These are phyloP conservation scores for Pseudococcus jackbeardsleyi DNA, from an alignment of 2,888 invertebrate species.

Conservation along the genomic window DNA sequence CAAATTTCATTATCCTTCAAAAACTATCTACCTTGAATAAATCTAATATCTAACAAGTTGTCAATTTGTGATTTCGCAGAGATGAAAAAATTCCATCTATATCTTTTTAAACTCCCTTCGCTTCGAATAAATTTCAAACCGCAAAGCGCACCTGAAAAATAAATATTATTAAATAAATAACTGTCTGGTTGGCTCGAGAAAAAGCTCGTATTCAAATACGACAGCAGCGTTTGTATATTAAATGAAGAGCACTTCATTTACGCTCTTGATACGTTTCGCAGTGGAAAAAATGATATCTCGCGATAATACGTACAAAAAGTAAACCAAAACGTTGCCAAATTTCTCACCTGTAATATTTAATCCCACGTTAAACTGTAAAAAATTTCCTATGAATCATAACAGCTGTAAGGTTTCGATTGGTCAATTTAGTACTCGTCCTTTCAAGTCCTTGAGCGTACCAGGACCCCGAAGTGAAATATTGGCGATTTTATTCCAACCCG, in stretches of 20 bases:
- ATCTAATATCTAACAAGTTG: too few relatives aligned
- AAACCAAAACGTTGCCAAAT: not conserved
- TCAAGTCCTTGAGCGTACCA: not conserved
- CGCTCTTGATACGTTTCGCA: not conserved
- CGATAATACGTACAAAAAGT: not conserved
- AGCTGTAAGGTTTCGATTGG: not conserved
- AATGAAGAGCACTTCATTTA: slow-evolving; percentile 12
- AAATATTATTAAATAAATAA: not conserved
- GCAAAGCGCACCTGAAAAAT: not conserved
- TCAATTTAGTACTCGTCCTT: too few relatives aligned
- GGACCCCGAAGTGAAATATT: not conserved
- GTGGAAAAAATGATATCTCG: not conserved
- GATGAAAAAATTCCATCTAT: too few relatives aligned
- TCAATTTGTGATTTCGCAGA: too few relatives aligned
- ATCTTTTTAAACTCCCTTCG: too few relatives aligned
- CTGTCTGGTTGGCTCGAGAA: not conserved
- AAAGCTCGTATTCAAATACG: not conserved
- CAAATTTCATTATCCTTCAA: too few relatives aligned
- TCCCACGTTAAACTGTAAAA: not conserved
- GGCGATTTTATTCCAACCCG: not conserved
- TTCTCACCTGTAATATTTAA: not conserved
- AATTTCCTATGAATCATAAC: not conserved
- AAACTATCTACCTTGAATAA: too few relatives aligned
- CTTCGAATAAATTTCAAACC: not conserved
- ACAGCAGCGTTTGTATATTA: not conserved